Evolutionary conservation across 2,888 invertebrate species (phyloP), one percentile per base, ranked within the genome.

Genomic region (Thereva unica): DNA sequence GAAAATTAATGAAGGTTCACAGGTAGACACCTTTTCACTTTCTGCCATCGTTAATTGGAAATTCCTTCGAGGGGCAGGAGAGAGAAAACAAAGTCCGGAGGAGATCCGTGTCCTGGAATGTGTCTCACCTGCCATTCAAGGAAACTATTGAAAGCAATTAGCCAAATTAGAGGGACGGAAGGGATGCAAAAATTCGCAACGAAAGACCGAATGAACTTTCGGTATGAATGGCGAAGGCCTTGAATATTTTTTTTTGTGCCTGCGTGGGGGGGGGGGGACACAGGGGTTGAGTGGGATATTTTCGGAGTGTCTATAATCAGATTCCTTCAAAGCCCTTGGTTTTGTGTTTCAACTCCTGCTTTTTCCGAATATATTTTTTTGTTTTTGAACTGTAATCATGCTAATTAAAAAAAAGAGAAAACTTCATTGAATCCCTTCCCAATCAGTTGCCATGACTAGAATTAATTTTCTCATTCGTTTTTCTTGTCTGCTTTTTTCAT

Each of bases 11-110:
- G 61, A 61, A 49, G 49, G 61, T 61, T 61, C 50, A 50, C 34
- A 61, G 23, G 50, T 61, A 61, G 61, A 61, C 61, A 61, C 61
- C 61, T 61, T 50, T 61, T 61, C 61, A 61, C 61, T 61, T 61
- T 61, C 40, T 40, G 35, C 23, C 23, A 23, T 50, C 12, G 61
- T 61, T 61, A 61, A 61, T 61, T 61, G 50, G 61, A 61, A 61
- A 61, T 61, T 61, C 61, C 61, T 41, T 40, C 35, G 49, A 23
- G 23, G 23, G 23, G 23, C 23, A 23, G 23, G 23, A 23, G 23
- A 23, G 23, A 23, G 23, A 23, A 23, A 23, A 23, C 42, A 38
- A 41, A 61, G 50, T 37, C 40, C 61, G 50, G n/a, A 50, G 38
- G 41, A 50, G 49, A 40, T 50, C 50, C 50, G 6, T 35, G 50